phyloP scores from a whole-genome alignment of 2,888 invertebrate species.

The Eristalinus aeneus region DNA sequence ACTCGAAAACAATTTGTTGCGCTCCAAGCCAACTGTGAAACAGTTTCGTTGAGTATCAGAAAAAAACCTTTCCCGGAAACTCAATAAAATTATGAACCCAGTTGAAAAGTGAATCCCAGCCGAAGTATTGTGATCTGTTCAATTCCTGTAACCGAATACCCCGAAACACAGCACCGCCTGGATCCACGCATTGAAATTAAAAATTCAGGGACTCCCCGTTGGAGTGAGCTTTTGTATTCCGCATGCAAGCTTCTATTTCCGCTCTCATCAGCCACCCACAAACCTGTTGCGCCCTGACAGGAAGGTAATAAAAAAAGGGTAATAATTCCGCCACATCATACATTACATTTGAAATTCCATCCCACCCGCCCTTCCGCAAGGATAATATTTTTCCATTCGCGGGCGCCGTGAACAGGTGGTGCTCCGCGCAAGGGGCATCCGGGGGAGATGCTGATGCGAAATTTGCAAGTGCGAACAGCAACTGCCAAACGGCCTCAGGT shows the following conservation, averaged over 20 bases:
- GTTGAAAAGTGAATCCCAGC: too few relatives aligned
- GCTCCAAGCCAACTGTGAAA: too few relatives aligned
- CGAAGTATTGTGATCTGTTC: not conserved
- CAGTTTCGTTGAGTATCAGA: too few relatives aligned
- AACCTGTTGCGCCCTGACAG: slow-evolving; percentile 45
- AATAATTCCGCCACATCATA: slow-evolving; percentile 53
- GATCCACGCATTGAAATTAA: not conserved
- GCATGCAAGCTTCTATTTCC: not conserved
- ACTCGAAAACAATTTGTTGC: too few relatives aligned
- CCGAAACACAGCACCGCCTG: too few relatives aligned
- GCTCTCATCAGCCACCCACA: not conserved
- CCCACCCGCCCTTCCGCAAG: not conserved
- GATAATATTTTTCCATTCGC: slow-evolving; percentile 53
- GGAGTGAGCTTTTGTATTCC: slow-evolving; percentile 6
- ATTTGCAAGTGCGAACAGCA: slow-evolving; percentile 66
- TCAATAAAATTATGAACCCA: too few relatives aligned
- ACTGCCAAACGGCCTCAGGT: slow-evolving; percentile 59
- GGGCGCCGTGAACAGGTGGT: not conserved
- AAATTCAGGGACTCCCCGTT: not conserved
- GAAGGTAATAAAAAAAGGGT: slow-evolving; percentile 16
- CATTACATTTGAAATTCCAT: slow-evolving; percentile 53
- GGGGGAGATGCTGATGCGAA: slow-evolving; percentile 29
- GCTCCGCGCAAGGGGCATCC: slow-evolving; percentile 35
- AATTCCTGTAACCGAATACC: not conserved
- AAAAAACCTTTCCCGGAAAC: too few relatives aligned